Conservation (phyloP, 2,888 invertebrate genomes). For the Digitonthophagus gazella region DNA sequence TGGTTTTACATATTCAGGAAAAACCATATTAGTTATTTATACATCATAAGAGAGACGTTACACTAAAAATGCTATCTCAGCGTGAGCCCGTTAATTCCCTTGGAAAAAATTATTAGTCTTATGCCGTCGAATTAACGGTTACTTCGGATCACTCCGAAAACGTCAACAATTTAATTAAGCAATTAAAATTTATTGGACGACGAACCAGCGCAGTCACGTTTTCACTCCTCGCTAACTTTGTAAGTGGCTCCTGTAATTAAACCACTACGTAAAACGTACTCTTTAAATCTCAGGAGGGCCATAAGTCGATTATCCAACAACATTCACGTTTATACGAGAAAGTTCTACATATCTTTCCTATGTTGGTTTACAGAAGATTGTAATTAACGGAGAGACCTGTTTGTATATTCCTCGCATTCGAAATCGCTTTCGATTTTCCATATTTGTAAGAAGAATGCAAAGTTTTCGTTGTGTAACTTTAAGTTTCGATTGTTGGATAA, state of each 20-base stretch:
- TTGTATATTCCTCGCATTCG: neutral
- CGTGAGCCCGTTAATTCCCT: neutral
- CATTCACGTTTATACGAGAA: neutral
- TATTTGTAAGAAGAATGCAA: slow-evolving; percentile 9
- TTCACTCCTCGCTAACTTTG: no score
- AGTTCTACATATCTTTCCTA: neutral
- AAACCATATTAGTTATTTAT: no score
- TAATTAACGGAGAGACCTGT: no score
- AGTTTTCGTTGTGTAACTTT: slow-evolving; percentile 1
- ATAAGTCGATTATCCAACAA: slow-evolving; percentile 12
- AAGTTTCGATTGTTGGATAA: neutral
- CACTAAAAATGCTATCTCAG: neutral
- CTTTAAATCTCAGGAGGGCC: neutral
- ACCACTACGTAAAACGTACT: slow-evolving; percentile 1
- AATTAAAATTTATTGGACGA: slow-evolving; percentile 15
- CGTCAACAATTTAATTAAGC: slow-evolving; percentile 17
- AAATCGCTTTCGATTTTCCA: slow-evolving; percentile 10
- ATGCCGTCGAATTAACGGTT: slow-evolving; percentile 10
- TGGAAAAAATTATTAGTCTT: neutral
- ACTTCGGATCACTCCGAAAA: slow-evolving; percentile 5
- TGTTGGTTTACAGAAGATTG: slow-evolving; percentile 4
- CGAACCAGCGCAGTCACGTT: neutral
- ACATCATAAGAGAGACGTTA: no score
- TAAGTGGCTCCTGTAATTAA: no score
- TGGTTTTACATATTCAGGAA: no score